phyloP scores from a whole-genome alignment of 2,888 invertebrate genomes.

The Helobdella robusta region DNA sequence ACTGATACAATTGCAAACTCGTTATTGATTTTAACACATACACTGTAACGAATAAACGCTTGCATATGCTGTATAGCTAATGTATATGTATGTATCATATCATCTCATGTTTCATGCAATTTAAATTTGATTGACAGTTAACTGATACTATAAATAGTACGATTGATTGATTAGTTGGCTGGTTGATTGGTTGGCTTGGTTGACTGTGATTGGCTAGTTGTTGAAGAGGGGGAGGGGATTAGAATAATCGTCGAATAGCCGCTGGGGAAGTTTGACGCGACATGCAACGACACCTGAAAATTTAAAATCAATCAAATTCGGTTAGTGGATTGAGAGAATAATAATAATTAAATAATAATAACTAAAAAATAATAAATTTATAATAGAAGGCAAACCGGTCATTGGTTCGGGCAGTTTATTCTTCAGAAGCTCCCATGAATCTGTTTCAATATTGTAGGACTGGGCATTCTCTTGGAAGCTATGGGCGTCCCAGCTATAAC shows the following conservation, averaged over 20 bases:
- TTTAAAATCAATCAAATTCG: neutral
- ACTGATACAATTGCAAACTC: too few relatives aligned
- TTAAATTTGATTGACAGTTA: too few relatives aligned
- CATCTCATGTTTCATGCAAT: too few relatives aligned
- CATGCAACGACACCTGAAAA: constrained; percentile 33
- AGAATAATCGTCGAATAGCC: constrained; percentile 29
- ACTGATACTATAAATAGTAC: too few relatives aligned
- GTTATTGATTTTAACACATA: too few relatives aligned
- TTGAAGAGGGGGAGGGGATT: constrained; percentile 2
- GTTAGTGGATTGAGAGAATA: neutral
- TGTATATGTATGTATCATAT: too few relatives aligned
- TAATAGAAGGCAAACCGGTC: constrained; percentile 26
- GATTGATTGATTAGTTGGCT: too few relatives aligned
- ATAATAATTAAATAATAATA: neutral
- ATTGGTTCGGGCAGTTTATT: constrained; percentile 34
- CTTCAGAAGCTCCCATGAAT: constrained; percentile 33
- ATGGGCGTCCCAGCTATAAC: constrained; percentile 36
- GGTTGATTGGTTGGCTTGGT: too few relatives aligned
- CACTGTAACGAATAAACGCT: too few relatives aligned
- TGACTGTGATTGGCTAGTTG: too few relatives aligned
- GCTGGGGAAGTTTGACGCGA: constrained; percentile 33
- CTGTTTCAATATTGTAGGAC: constrained; percentile 33
- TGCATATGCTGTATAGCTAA: too few relatives aligned
- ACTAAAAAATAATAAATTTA: neutral
- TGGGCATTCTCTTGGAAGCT: constrained; percentile 36